A percentile compares a stretch with the other conserved stretches of the same genome.
Conservation (phyloP, 2,113 vertebrate genomes). For the Peromyscus polionotus region DNA sequence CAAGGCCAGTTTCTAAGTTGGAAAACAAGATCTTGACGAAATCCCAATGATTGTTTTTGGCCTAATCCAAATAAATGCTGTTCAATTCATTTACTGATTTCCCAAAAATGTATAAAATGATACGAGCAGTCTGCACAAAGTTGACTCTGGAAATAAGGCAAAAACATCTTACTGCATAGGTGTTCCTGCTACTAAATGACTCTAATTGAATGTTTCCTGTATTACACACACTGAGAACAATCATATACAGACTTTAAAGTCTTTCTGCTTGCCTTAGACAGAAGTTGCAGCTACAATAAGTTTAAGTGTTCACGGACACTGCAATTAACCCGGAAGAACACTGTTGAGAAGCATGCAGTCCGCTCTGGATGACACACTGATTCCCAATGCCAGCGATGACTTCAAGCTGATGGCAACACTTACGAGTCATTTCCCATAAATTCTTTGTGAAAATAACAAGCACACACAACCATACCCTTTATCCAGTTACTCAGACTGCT, state of each 20-base stretch:
- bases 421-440: conserved; percentile 79
- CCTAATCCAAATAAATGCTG: not conserved
- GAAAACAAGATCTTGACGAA: conserved; percentile 61
- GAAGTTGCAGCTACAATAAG: not conserved
- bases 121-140: conserved; percentile 15
- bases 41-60: conserved; percentile 18
- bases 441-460: conserved; percentile 77
- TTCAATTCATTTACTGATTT: conserved; percentile 4
- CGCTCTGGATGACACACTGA: conserved; percentile 74
- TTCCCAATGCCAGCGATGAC: conserved; percentile 75
- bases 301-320: conserved; percentile 39
- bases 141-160: conserved; percentile 37
- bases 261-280: conserved; percentile 20
- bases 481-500: conserved; percentile 27
- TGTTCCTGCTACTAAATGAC: not conserved
- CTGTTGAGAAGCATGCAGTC: not conserved
- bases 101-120: conserved; percentile 11
- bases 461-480: conserved; percentile 49
- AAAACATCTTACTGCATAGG: not conserved
- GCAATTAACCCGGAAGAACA: conserved; percentile 46
- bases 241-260: conserved; percentile 12
- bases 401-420: conserved; percentile 78
- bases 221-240: not conserved
- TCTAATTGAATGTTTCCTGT: conserved; percentile 47
- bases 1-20: conserved; percentile 1